Percentiles rank a stretch among this genome's conserved stretches.
phyloP scores from a whole-genome alignment of 2,888 invertebrate species.

The Carabus problematicus region DNA sequence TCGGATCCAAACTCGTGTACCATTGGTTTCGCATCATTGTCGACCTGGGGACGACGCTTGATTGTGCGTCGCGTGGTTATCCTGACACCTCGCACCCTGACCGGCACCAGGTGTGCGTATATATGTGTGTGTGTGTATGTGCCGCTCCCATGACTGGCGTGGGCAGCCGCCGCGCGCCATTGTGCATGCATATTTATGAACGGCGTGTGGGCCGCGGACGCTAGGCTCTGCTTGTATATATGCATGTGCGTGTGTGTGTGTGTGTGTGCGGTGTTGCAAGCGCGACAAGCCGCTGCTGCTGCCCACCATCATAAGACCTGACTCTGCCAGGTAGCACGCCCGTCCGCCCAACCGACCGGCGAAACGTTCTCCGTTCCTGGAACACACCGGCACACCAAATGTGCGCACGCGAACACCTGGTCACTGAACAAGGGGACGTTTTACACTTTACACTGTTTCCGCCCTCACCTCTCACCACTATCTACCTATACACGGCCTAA shows the following conservation, averaged over 20 bases:
- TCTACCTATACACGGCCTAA: too few relatives aligned
- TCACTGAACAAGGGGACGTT: background rate
- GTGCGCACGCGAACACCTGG: background rate
- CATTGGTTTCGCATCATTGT: too few relatives aligned
- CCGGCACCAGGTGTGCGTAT: slow-evolving; percentile 23
- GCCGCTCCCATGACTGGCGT: slow-evolving; percentile 52
- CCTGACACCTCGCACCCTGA: slow-evolving; percentile 4
- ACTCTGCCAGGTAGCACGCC: background rate
- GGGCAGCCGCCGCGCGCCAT: slow-evolving; percentile 54
- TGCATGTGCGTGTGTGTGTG: too few relatives aligned
- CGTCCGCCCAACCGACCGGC: background rate
- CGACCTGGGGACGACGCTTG: too few relatives aligned
- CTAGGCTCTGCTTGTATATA: too few relatives aligned
- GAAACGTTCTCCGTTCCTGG: background rate
- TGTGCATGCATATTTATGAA: slow-evolving; percentile 56
- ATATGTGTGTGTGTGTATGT: background rate
- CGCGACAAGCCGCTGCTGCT: slow-evolving; percentile 35
- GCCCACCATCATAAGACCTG: slow-evolving; percentile 16
- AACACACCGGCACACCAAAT: background rate
- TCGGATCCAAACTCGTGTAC: background rate
- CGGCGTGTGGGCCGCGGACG: slow-evolving; percentile 46
- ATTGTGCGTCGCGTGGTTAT: background rate
- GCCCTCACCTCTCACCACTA: too few relatives aligned
- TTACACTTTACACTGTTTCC: too few relatives aligned
- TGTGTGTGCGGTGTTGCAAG: slow-evolving; percentile 46